Base-by-base conservation (phyloP, 2,888 invertebrate species). In the Apeira syringaria region DNA sequence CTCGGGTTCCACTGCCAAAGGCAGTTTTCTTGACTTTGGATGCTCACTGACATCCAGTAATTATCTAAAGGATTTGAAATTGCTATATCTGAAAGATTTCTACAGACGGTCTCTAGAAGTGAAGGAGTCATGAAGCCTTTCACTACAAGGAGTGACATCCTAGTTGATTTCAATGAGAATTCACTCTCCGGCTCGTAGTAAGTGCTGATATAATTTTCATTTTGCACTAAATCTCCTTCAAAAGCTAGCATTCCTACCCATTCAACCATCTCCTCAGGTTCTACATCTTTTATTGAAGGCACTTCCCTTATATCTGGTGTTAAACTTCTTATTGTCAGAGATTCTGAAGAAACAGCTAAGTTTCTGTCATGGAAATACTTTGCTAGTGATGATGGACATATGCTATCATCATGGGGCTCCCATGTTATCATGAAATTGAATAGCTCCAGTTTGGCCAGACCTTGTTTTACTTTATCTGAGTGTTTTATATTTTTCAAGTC, bases 311-410 rank as follows among this genome's bases (percentile, higher is more conserved):
- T 56, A 13, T 59, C 41, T n/a, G 85, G 80, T 11, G 63, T 59
- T 1, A 79, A 1, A 35, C 49, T 68, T 12, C 55, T 64, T 4
- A 61, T 56, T 25, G 61, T 39, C 5, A 80, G 41, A 3, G 65
- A 53, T 32, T 72, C 62, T 1, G 72, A 50, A 1, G 71, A 48
- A 1, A 86, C 74, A 33, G 38, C 51, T 6, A 80, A 50, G 29
- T 71, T 54, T 55, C 59, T 70, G 7, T 82, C 78, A 56, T 61
- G 56, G 36, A 89, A 86, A 56, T 86, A 88, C 51, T 83, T 87
- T 5, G 87, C 89, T 46, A 89, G 60, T 1, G 87, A 82, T 1
- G 88, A 89, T 8, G 87, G 88, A 36, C 88, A 87, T 1, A 87
- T 53, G 31, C 72, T 58, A 31, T 77, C 74, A 29, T 67, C 51